phyloP scores from a whole-genome alignment of 1,140 invertebrate species.

The Pseudomyrmex cubaensis region DNA sequence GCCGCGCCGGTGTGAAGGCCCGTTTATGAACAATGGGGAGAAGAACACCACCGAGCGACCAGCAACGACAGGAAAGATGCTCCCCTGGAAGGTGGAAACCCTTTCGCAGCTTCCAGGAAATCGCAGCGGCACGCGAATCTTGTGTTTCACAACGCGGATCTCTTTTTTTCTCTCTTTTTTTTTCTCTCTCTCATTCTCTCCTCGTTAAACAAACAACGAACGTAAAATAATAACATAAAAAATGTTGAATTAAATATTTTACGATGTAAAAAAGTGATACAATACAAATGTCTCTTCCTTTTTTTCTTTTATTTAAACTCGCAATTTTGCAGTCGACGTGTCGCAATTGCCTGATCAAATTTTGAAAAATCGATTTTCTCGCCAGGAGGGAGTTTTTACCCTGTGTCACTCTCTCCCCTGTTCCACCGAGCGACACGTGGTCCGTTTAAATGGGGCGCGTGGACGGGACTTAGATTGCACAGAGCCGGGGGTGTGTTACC shows the following conservation, averaged over 20 bases:
- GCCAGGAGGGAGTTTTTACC: constrained; percentile 38
- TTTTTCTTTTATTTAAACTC: background rate
- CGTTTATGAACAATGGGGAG: constrained; percentile 23
- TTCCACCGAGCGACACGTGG: constrained; percentile 36
- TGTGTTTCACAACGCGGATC: background rate
- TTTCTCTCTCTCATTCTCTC: background rate
- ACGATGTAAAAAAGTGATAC: too few species aligned
- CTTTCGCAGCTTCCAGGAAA: constrained; percentile 16
- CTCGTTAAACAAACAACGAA: background rate
- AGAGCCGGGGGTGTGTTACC: constrained; percentile 67
- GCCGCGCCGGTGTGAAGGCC: constrained; percentile 21
- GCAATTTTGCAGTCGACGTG: background rate
- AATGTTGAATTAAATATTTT: too few species aligned
- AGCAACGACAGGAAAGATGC: constrained; percentile 14
- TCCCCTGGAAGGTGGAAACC: constrained; percentile 20
- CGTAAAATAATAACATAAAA: background rate
- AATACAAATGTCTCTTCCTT: background rate
- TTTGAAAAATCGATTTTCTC: constrained; percentile 31
- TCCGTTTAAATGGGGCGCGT: constrained; percentile 65
- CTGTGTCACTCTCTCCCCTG: background rate
- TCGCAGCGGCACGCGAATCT: constrained; percentile 5
- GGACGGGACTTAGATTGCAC: constrained; percentile 72
- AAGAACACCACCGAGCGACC: background rate
- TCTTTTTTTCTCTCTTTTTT: background rate
- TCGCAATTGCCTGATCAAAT: background rate